phyloP scores from a whole-genome alignment of 2,113 vertebrate genomes.

The Bujurquina vittata region DNA sequence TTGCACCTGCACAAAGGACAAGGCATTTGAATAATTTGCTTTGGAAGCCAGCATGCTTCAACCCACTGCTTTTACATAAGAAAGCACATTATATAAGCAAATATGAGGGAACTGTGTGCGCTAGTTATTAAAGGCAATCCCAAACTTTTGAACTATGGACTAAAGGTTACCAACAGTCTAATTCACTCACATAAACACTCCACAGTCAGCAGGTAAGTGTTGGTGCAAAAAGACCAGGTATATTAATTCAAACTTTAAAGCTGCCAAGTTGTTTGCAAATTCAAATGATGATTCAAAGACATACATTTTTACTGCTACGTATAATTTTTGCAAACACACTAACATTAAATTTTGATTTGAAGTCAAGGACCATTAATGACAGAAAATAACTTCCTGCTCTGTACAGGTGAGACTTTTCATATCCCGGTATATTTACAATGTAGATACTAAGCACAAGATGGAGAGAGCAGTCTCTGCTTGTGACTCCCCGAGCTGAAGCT shows the following conservation, averaged over 20 bases:
- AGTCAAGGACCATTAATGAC: neutral
- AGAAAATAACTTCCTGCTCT: neutral
- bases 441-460: slow-evolving; percentile 20
- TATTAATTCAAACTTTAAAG: neutral
- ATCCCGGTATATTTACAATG: neutral
- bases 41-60: neutral
- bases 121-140: too few species aligned
- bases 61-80: neutral
- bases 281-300: neutral
- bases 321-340: neutral
- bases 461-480: slow-evolving; percentile 30
- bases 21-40: neutral
- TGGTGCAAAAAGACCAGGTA: neutral
- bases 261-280: neutral
- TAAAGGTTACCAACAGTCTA: too few species aligned
- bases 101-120: neutral
- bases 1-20: slow-evolving; percentile 83
- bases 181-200: neutral
- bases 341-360: neutral
- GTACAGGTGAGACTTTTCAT: neutral
- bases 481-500: slow-evolving; percentile 33
- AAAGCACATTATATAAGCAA: neutral
- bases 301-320: neutral
- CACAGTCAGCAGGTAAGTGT: neutral
- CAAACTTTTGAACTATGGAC: neutral